Evolutionary conservation across 2,797 vertebrate genomes (phyloP).

Genomic region (Melanotaenia parkinsoni): DNA sequence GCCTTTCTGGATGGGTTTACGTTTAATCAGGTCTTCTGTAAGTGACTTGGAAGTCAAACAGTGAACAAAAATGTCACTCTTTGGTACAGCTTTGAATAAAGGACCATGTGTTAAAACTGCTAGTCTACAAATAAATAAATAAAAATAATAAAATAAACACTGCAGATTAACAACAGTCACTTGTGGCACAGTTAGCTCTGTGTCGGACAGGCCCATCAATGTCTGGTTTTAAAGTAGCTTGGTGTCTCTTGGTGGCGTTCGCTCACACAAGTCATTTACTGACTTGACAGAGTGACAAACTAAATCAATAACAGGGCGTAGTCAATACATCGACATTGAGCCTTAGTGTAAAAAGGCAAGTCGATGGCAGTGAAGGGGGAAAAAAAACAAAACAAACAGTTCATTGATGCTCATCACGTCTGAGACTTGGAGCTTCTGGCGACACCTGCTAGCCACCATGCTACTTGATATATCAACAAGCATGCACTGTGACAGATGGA

Average conservation of each 20-base stretch:
- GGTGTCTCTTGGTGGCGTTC: not conserved
- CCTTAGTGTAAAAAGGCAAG: no score
- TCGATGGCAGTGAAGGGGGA: not conserved
- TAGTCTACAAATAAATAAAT: not conserved
- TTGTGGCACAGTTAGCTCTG: not conserved
- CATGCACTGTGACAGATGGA: not conserved
- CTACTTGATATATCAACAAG: not conserved
- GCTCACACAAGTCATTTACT: not conserved
- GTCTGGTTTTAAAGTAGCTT: not conserved
- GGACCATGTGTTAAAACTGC: not conserved
- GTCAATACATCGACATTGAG: not conserved
- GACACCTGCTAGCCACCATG: slow-evolving; percentile 53
- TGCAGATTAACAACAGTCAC: not conserved
- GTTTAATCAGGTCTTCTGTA: not conserved
- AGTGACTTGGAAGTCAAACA: not conserved
- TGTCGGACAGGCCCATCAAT: not conserved
- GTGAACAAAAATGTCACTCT: not conserved
- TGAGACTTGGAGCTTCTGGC: slow-evolving; percentile 27
- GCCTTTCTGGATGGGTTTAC: not conserved
- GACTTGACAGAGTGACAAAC: not conserved
- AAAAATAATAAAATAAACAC: not conserved
- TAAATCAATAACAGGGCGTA: not conserved
- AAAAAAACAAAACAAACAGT: slow-evolving; percentile 34
- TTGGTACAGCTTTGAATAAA: not conserved
- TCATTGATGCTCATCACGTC: slow-evolving; percentile 68